These are phyloP conservation scores for Muscicapa adusta DNA, from an alignment of 2,113 vertebrate species.

Conservation along the genomic window DNA sequence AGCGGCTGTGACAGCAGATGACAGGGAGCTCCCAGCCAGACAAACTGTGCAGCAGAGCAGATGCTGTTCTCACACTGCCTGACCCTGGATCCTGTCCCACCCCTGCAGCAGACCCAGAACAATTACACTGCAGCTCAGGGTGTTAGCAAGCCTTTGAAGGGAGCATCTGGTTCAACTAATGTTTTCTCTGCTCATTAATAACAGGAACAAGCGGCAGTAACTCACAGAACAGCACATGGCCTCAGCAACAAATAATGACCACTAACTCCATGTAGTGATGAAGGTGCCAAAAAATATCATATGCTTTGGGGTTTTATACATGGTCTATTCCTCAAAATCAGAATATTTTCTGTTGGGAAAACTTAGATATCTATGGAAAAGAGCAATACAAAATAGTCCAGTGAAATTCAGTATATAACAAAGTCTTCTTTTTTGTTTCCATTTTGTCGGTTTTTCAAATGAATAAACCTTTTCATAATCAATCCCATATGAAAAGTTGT, in stretches of 20 bases:
- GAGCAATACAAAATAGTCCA: neutral
- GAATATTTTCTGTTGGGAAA: neutral
- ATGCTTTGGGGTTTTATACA: neutral
- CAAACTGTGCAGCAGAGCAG: neutral
- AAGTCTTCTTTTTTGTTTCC: neutral
- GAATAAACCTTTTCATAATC: neutral
- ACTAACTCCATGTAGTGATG: neutral
- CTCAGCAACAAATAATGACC: constrained; percentile 29
- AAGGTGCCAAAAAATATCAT: constrained; percentile 40
- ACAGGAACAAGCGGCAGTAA: constrained; percentile 48
- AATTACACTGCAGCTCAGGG: neutral
- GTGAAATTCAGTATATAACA: neutral
- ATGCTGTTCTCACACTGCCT: neutral
- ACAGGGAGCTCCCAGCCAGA: neutral
- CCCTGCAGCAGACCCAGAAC: neutral
- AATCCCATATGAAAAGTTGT: neutral
- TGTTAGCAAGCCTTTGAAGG: neutral
- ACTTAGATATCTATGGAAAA: neutral
- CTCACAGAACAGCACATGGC: neutral
- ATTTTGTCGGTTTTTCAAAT: rapidly evolving
- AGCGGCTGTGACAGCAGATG: neutral
- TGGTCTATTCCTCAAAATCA: neutral
- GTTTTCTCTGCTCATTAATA: constrained; percentile 15
- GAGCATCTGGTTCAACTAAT: constrained; percentile 13
- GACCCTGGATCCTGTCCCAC: neutral